Conservation (phyloP, 2,888 invertebrate species). For the Leptogaster cylindrica region DNA sequence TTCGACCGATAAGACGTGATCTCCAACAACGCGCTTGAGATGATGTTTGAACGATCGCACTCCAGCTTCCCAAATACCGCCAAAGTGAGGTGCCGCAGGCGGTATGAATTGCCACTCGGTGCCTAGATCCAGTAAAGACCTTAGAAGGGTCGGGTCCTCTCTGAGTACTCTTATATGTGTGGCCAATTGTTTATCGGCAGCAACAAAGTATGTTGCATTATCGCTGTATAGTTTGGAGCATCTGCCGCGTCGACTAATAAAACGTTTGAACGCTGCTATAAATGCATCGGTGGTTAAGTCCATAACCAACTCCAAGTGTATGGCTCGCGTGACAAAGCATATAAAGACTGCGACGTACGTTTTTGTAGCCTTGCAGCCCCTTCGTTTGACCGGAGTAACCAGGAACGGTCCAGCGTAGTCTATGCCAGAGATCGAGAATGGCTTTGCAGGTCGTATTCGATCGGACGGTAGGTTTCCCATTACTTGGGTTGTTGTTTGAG, state of each 20-base stretch:
- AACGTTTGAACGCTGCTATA: not conserved
- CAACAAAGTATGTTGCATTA: conserved; percentile 1
- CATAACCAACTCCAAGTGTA: not conserved
- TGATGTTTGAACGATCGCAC: conserved; percentile 54
- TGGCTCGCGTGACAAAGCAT: not conserved
- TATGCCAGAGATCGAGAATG: not conserved
- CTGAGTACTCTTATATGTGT: not conserved
- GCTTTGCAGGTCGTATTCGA: not conserved
- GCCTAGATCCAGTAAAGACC: not conserved
- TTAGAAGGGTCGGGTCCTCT: too few relatives aligned
- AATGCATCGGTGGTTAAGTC: not conserved
- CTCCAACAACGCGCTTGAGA: conserved; percentile 48
- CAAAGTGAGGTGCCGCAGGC: conserved; percentile 51
- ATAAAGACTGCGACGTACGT: conserved; percentile 6
- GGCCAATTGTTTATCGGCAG: conserved; percentile 6
- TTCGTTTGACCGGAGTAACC: not conserved
- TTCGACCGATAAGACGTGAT: conserved; percentile 49
- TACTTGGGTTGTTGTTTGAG: not conserved
- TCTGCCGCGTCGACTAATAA: too few relatives aligned
- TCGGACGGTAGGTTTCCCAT: not conserved
- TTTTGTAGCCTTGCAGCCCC: conserved; percentile 1
- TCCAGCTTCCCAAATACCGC: conserved; percentile 53
- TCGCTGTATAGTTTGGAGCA: not conserved
- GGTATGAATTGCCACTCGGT: conserved; percentile 53
- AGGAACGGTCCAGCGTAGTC: not conserved